Evolutionary conservation across 2,797 vertebrate species (phyloP).

Genomic region (Cyclopterus lumpus): DNA sequence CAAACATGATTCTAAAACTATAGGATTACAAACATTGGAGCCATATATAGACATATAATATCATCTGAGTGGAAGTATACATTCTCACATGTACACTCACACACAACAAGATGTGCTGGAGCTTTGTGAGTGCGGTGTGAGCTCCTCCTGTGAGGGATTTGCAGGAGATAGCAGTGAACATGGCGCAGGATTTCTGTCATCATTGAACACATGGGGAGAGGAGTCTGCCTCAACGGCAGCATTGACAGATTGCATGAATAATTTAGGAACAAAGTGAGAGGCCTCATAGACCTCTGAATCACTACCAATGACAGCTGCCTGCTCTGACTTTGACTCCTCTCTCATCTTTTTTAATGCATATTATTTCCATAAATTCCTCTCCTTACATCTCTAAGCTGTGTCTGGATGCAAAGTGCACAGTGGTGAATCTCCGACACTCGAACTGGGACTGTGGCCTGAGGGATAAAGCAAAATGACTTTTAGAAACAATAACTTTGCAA

Average conservation of each 20-base stretch:
- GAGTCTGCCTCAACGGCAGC: conserved; percentile 75
- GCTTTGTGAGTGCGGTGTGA: conserved; percentile 28
- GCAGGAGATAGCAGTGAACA: conserved; percentile 62
- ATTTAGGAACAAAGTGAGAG: conserved; percentile 82
- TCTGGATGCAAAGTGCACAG: conserved; percentile 42
- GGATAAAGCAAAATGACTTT: neutral
- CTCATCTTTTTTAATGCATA: conserved; percentile 81
- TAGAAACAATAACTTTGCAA: conserved; percentile 4
- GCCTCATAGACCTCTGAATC: conserved; percentile 82
- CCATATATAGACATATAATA: neutral
- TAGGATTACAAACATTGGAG: neutral
- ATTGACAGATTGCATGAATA: conserved; percentile 84
- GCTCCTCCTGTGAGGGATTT: conserved; percentile 63
- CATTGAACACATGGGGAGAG: conserved; percentile 70
- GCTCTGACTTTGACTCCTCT: conserved; percentile 66
- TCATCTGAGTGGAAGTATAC: conserved; percentile 1
- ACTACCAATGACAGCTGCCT: conserved; percentile 79
- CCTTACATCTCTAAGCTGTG: conserved; percentile 47
- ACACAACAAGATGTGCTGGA: conserved; percentile 33
- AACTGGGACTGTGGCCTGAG: conserved; percentile 5
- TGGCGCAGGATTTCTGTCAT: conserved; percentile 72
- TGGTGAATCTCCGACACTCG: conserved; percentile 26
- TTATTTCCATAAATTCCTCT: conserved; percentile 80
- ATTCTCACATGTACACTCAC: neutral
- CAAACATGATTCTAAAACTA: conserved; percentile 8